These are phyloP conservation scores for Nerophis lumbriciformis DNA, from an alignment of 2,113 vertebrate genomes.

Conservation along the genomic window DNA sequence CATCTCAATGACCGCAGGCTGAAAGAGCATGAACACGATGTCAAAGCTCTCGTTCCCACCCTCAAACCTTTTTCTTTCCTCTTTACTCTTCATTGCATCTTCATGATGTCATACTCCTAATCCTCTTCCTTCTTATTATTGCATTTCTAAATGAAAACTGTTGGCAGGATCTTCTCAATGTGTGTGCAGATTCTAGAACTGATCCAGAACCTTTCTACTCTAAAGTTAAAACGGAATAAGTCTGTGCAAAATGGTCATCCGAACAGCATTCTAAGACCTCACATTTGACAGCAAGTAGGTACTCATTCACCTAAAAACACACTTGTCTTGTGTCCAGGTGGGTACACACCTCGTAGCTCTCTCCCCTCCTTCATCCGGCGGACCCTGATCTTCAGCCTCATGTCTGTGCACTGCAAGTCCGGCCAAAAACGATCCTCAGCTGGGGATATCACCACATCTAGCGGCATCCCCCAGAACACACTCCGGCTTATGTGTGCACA, in stretches of 20 bases:
- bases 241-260: slow-evolving; percentile 23
- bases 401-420: slow-evolving; percentile 77
- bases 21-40: slow-evolving; percentile 56
- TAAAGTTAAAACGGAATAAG: background rate
- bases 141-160: slow-evolving; percentile 33
- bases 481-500: slow-evolving; percentile 40
- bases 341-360: slow-evolving; percentile 82
- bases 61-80: slow-evolving; percentile 14
- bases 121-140: slow-evolving; percentile 28
- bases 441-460: slow-evolving; percentile 80
- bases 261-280: slow-evolving; percentile 2
- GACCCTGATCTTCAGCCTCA: slow-evolving; percentile 91
- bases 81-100: slow-evolving; percentile 39
- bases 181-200: slow-evolving; percentile 3
- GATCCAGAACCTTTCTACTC: slow-evolving; percentile 2
- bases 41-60: slow-evolving; percentile 39
- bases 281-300: background rate
- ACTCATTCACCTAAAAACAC: background rate
- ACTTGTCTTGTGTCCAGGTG: slow-evolving; percentile 30
- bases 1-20: slow-evolving; percentile 60
- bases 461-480: slow-evolving; percentile 73
- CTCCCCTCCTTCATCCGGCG: slow-evolving; percentile 85
- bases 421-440: slow-evolving; percentile 81
- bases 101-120: slow-evolving; percentile 58
- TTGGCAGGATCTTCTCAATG: slow-evolving; percentile 1